phyloP scores from a whole-genome alignment of 2,888 invertebrate genomes.

The Schizotus pectinicornis region DNA sequence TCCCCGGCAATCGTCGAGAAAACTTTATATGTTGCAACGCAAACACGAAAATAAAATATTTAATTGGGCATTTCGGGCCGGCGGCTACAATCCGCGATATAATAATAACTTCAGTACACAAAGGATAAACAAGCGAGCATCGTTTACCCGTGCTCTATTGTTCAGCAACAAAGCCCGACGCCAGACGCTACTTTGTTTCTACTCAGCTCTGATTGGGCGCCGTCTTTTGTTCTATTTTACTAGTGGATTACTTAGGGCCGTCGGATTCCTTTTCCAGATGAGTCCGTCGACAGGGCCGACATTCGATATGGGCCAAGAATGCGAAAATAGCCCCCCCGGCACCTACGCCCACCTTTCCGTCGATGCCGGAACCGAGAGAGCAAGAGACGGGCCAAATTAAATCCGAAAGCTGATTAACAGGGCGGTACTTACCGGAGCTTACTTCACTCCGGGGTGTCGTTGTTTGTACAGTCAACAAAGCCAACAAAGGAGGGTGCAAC shows the following conservation, averaged over 20 bases:
- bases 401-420: slow-evolving; percentile 51
- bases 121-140: slow-evolving; percentile 56
- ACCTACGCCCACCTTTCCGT: no score
- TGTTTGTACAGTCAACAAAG: slow-evolving; percentile 53
- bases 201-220: slow-evolving; percentile 53
- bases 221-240: slow-evolving; percentile 55
- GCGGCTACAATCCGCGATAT: slow-evolving; percentile 48
- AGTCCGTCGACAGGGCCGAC: slow-evolving; percentile 42
- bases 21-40: slow-evolving; percentile 36
- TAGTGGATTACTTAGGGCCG: slow-evolving; percentile 54
- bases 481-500: slow-evolving; percentile 49
- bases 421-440: slow-evolving; percentile 52
- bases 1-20: slow-evolving; percentile 1
- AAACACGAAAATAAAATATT: slow-evolving; percentile 52
- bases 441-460: slow-evolving; percentile 56
- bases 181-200: slow-evolving; percentile 56
- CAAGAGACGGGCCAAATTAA: not conserved
- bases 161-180: slow-evolving; percentile 54
- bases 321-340: not conserved
- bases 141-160: slow-evolving; percentile 56
- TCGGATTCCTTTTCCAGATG: slow-evolving; percentile 49
- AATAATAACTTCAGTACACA: slow-evolving; percentile 56
- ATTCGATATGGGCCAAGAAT: slow-evolving; percentile 34
- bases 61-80: slow-evolving; percentile 54
- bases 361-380: no score